Conservation (phyloP, 2,113 vertebrate genomes). For the Erythrocebus patas region DNA sequence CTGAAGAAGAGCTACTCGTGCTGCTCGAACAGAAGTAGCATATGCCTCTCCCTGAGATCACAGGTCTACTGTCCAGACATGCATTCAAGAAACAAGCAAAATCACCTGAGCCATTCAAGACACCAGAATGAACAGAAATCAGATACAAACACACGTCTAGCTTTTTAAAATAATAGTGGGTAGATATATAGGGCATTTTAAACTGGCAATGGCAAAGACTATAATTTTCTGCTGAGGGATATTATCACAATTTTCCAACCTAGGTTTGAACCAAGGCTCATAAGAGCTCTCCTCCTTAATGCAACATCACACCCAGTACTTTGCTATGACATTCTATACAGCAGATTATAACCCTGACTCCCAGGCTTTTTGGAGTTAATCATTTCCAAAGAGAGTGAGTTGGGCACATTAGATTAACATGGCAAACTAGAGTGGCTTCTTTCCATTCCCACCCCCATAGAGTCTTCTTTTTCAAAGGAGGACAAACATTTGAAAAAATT, state of each 20-base stretch:
- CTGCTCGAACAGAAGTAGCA: background rate
- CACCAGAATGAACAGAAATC: background rate
- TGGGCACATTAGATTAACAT: background rate
- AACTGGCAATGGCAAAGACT: background rate
- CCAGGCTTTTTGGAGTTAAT: background rate
- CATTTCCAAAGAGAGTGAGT: background rate
- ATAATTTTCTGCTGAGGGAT: conserved; percentile 45
- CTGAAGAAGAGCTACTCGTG: background rate
- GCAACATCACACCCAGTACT: background rate
- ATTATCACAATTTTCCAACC: conserved; percentile 30
- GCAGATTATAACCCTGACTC: background rate
- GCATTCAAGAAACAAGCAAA: background rate
- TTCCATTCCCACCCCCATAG: background rate
- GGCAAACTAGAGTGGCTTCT: background rate
- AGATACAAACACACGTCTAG: background rate
- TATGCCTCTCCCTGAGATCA: background rate
- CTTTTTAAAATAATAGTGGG: conserved; percentile 8
- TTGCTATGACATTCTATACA: background rate
- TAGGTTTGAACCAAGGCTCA: conserved; percentile 28
- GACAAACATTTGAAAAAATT: background rate
- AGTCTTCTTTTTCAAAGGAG: background rate
- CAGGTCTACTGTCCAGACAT: background rate
- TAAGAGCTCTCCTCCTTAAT: conserved; percentile 5
- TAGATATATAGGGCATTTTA: background rate
- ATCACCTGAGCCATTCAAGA: background rate